Conservation (phyloP, 2,113 vertebrate genomes). For the Paradisaea rubra region DNA sequence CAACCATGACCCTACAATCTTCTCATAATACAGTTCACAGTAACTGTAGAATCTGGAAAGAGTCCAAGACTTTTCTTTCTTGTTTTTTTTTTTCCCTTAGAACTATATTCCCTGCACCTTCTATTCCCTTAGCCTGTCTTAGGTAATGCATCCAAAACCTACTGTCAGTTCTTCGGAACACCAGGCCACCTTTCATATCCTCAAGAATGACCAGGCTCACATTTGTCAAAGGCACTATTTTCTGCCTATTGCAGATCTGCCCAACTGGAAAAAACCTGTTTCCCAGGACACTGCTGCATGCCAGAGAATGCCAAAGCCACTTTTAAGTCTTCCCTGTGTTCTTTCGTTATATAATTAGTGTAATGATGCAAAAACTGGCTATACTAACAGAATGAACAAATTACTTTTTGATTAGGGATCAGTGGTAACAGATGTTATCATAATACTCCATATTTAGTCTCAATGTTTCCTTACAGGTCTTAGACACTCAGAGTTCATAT, state of each 20-base stretch:
- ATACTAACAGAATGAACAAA: background rate
- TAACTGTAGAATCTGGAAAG: background rate
- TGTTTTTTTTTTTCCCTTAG: background rate
- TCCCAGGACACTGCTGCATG: background rate
- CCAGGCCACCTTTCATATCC: background rate
- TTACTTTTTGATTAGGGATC: background rate
- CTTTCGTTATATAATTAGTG: background rate
- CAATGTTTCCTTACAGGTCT: background rate
- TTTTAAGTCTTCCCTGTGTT: background rate
- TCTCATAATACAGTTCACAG: background rate
- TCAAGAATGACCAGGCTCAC: background rate
- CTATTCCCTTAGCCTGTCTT: background rate
- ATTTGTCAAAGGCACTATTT: background rate
- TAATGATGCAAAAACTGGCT: background rate
- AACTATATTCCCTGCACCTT: background rate
- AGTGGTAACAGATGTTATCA: background rate
- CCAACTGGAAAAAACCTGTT: background rate
- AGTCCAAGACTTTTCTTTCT: background rate
- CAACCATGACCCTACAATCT: fast-evolving
- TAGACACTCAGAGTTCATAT: background rate
- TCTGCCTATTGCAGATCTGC: background rate
- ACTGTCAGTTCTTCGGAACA: background rate
- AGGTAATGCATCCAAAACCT: background rate
- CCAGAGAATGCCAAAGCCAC: background rate
- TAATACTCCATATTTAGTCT: background rate